These are phyloP conservation scores for Lutjanus campechanus DNA, from an alignment of 2,797 vertebrate species.

Conservation along the genomic window DNA sequence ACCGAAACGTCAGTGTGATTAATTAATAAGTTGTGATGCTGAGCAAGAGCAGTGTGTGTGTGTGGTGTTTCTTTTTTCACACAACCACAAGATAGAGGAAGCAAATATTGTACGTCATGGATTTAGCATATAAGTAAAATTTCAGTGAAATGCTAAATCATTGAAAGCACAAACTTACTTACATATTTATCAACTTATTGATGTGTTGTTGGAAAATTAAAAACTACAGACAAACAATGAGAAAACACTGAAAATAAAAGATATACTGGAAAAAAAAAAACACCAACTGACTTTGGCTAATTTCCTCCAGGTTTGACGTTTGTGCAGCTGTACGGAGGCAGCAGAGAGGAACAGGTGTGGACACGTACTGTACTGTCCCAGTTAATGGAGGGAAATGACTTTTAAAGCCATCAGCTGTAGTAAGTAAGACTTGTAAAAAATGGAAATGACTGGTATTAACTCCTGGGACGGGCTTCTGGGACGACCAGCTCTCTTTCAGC, in stretches of 20 bases:
- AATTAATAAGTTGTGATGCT: too few relatives aligned
- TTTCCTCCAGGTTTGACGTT: slow-evolving; percentile 63
- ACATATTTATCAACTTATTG: neutral
- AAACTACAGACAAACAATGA: neutral
- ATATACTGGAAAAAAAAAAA: neutral
- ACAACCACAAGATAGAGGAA: too few relatives aligned
- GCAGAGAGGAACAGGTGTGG: slow-evolving; percentile 17
- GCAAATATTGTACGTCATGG: too few relatives aligned
- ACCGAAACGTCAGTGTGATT: too few relatives aligned
- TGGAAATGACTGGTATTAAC: slow-evolving; percentile 6
- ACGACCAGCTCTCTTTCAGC: slow-evolving; percentile 54
- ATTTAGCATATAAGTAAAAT: too few relatives aligned
- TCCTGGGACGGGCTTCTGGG: slow-evolving; percentile 18
- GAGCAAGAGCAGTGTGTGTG: too few relatives aligned
- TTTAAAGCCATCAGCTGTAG: slow-evolving; percentile 37
- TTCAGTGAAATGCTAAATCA: too few relatives aligned
- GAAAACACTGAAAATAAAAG: neutral
- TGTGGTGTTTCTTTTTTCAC: too few relatives aligned
- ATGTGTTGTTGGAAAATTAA: neutral
- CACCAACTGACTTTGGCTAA: neutral
- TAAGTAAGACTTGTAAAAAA: slow-evolving; percentile 26
- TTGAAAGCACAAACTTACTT: too few relatives aligned
- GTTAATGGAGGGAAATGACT: slow-evolving; percentile 31
- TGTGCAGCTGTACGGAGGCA: slow-evolving; percentile 7
- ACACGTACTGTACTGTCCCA: slow-evolving; percentile 12